Conservation (phyloP, 2,113 vertebrate genomes). For the Bufo gargarizans region DNA sequence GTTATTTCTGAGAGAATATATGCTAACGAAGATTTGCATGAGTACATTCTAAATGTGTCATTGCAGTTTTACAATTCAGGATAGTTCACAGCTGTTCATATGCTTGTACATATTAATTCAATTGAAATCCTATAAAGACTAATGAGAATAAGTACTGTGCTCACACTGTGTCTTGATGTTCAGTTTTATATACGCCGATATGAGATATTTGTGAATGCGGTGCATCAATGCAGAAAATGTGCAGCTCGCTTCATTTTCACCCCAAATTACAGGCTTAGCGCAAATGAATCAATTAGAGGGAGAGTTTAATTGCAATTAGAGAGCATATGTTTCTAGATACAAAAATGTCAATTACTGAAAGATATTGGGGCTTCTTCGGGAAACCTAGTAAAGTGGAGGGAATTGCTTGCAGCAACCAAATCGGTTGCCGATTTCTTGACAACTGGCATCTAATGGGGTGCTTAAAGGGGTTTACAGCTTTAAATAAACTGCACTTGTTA, state of each 20-base stretch:
- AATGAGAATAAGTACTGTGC: constrained; percentile 47
- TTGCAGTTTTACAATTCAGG: constrained; percentile 50
- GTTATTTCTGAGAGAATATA: constrained; percentile 44
- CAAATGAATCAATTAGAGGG: constrained; percentile 30
- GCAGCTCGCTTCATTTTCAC: background rate
- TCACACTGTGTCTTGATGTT: constrained; percentile 18
- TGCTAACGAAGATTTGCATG: constrained; percentile 54
- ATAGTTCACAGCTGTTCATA: constrained; percentile 55
- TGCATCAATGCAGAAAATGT: constrained; percentile 4
- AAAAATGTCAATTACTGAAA: background rate
- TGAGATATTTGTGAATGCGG: constrained; percentile 23
- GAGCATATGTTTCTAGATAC: background rate
- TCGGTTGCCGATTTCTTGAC: background rate
- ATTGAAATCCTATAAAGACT: constrained; percentile 52
- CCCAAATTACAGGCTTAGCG: background rate
- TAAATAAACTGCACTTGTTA: too few species aligned
- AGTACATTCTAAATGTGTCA: constrained; percentile 56
- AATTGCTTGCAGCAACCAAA: background rate
- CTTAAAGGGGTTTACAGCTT: too few species aligned
- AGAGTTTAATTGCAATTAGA: constrained; percentile 19
- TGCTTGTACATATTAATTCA: constrained; percentile 55
- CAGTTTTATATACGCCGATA: constrained; percentile 3
- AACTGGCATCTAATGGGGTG: background rate
- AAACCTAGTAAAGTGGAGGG: background rate
- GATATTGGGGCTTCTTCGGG: background rate